Conservation (phyloP, 2,797 vertebrate species). For the Notolepis coatsorum region DNA sequence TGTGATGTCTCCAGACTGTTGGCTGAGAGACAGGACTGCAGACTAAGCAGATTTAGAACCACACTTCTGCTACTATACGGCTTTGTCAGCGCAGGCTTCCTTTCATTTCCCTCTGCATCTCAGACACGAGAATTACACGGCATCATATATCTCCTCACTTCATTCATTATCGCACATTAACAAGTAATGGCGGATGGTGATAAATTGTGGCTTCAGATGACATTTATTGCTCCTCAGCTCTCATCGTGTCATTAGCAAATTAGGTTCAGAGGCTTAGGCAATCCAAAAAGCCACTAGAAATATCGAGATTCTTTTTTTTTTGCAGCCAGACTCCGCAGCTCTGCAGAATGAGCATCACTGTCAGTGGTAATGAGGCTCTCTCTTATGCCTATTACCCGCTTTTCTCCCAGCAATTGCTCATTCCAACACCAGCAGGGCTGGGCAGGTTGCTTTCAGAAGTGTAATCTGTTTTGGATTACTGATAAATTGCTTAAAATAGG, state of each 20-base stretch:
- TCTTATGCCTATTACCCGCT: slow-evolving; percentile 57
- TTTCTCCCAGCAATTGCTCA: slow-evolving; percentile 38
- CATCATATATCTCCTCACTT: slow-evolving; percentile 51
- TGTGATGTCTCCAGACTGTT: not conserved
- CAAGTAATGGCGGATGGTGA: slow-evolving; percentile 71
- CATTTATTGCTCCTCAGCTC: slow-evolving; percentile 79
- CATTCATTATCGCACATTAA: slow-evolving; percentile 63
- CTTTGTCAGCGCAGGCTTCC: slow-evolving; percentile 6
- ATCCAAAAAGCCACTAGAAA: slow-evolving; percentile 60
- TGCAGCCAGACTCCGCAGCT: slow-evolving; percentile 65
- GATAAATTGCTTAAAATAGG: too few species aligned
- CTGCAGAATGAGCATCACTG: slow-evolving; percentile 75
- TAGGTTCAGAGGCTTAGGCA: slow-evolving; percentile 71
- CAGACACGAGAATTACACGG: slow-evolving; percentile 43
- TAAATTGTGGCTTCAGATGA: slow-evolving; percentile 71
- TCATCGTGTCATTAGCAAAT: slow-evolving; percentile 81
- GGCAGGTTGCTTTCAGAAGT: not conserved
- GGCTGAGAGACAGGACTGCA: not conserved
- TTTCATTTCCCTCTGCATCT: slow-evolving; percentile 46
- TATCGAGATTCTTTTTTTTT: slow-evolving; percentile 48
- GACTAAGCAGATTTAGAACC: slow-evolving; percentile 6
- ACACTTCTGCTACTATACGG: not conserved
- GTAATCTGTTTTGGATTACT: not conserved
- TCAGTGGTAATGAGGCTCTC: slow-evolving; percentile 71
- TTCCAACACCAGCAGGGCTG: not conserved